Evolutionary conservation across 2,113 vertebrate species (phyloP), one percentile per base, ranked within the genome.

Genomic region (Daphoenositta chrysoptera): DNA sequence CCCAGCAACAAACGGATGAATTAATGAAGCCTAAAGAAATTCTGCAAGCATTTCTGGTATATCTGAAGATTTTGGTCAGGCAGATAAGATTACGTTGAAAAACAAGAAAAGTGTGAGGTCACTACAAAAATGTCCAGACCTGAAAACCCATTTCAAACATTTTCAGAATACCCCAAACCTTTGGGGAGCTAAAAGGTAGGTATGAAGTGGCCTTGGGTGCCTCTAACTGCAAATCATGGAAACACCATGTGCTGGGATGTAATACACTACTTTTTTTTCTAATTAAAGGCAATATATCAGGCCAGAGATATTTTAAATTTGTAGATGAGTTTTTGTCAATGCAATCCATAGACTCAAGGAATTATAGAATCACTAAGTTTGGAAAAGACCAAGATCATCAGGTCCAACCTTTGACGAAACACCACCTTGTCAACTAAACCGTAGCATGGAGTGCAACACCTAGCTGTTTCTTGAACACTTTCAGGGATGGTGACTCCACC

Each of bases 121-220:
- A 17, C 58, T 70, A 31, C 9, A 86, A 70, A 83, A 40, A 6
- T 21, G 6, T 9, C 39, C 30, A 82, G 44, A 61, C 6, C 33
- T 58, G 48, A 83, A 86, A 93, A 61, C 1, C 13, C 16, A 66
- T 24, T n/a, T 72, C 45, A 60, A 13, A 27, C 20, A 47, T 75
- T 71, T 79, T 9, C 17, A 54, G 14, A 42, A 40, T 10, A n/a
- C 16, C 11, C 15, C 28, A 33, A 19, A 12, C 6, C 9, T 51
- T n/a, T 61, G 15, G 5, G 0, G 3, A 70, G 9, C 45, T 56
- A 3, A 18, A 37, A 51, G 6, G 5, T n/a, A 84, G 8, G 1
- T 58, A 22, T 65, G 23, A 89, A 58, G 28, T 45, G 6, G 22
- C 7, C 33, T 72, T 72, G 35, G 6, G 7, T 31, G 10, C 30